Conservation (phyloP, 2,888 invertebrate genomes). For the Eumerus sabulonum region DNA sequence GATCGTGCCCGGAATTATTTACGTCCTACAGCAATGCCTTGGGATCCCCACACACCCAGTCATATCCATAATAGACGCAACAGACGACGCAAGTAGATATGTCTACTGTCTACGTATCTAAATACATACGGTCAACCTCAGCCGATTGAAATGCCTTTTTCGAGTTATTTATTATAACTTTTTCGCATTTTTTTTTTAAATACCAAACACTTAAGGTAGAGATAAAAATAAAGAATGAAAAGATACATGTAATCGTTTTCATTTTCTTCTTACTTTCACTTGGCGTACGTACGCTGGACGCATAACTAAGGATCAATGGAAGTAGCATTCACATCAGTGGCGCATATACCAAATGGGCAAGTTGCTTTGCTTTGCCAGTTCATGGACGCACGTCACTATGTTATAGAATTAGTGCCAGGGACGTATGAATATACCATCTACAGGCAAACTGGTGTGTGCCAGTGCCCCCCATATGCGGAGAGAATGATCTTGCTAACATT, state of each 20-base stretch:
- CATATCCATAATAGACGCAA: conserved; percentile 47
- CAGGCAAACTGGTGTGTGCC: conserved; percentile 22
- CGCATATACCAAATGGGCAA: conserved; percentile 10
- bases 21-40: conserved; percentile 16
- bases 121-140: conserved; percentile 8
- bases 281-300: conserved; percentile 31
- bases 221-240: conserved; percentile 25
- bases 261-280: conserved; percentile 62
- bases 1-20: conserved; percentile 66
- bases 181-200: conserved; percentile 48
- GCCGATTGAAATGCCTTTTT: conserved; percentile 44
- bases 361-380: conserved; percentile 31
- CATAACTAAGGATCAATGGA: conserved; percentile 47
- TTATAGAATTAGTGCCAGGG: conserved; percentile 53
- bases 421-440: conserved; percentile 24
- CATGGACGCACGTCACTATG: conserved; percentile 31
- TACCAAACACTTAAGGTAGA: conserved; percentile 39
- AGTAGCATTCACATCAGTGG: neutral
- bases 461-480: conserved; percentile 40
- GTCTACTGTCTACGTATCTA: neutral
- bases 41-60: conserved; percentile 35
- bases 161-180: conserved; percentile 54
- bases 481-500: conserved; percentile 27
- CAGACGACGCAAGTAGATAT: conserved; percentile 13
- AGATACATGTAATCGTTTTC: conserved; percentile 27